phyloP scores from a whole-genome alignment of 2,113 vertebrate genomes.

The Blennius ocellaris region DNA sequence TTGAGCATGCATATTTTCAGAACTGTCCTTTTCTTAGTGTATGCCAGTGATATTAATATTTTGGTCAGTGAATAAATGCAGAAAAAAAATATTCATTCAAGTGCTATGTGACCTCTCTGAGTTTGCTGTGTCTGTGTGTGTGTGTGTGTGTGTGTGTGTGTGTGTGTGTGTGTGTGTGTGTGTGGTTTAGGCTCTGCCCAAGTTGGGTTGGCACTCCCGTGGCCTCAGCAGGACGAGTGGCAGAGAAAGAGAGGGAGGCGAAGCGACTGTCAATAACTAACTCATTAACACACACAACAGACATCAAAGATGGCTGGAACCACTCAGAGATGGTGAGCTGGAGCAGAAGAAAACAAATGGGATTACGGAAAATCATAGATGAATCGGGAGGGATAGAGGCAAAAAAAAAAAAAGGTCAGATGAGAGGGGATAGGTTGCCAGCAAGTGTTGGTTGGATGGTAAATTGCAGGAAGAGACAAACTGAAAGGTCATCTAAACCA shows the following conservation, averaged over 20 bases:
- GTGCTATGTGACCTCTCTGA: too few relatives aligned
- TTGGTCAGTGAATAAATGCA: not conserved
- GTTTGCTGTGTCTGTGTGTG: not conserved
- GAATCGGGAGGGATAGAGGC: not conserved
- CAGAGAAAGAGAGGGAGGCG: constrained; percentile 5
- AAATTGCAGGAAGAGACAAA: not conserved
- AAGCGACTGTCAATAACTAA: constrained; percentile 58
- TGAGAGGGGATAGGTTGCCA: constrained; percentile 24
- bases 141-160: not conserved
- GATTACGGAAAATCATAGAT: constrained; percentile 3
- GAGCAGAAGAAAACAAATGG: constrained; percentile 32
- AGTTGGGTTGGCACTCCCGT: constrained; percentile 24
- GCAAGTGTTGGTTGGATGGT: constrained; percentile 17
- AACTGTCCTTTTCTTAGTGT: not conserved
- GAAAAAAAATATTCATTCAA: not conserved
- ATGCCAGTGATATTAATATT: constrained; percentile 5
- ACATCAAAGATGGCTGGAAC: constrained; percentile 58
- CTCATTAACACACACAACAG: constrained; percentile 77
- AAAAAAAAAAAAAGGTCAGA: constrained; percentile 30
- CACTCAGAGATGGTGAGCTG: constrained; percentile 9
- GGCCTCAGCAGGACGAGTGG: constrained; percentile 22
- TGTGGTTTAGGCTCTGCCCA: not conserved
- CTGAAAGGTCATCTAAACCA: not conserved
- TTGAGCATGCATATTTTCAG: not conserved
- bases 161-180: not conserved